Percentiles rank a stretch among this genome's conserved stretches.
These are phyloP conservation scores for Ancistrus triradiatus DNA, from an alignment of 2,113 vertebrate genomes.

Conservation along the genomic window DNA sequence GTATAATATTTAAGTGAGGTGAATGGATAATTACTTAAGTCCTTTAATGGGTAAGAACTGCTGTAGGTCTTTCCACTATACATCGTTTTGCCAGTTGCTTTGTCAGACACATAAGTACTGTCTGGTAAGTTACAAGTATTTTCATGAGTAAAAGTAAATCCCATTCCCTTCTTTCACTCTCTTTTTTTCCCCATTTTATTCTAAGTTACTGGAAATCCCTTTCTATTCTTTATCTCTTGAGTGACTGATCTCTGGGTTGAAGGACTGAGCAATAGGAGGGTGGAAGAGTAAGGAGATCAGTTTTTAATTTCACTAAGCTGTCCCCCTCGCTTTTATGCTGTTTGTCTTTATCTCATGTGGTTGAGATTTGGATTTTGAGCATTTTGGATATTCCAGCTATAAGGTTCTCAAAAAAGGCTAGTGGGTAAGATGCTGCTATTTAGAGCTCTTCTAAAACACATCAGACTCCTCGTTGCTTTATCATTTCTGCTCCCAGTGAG, in stretches of 20 bases:
- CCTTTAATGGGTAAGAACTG: no score
- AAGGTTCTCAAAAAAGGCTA: constrained; percentile 69
- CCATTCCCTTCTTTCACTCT: no score
- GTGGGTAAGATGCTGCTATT: no score
- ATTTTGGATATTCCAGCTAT: constrained; percentile 64
- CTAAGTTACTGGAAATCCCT: constrained; percentile 62
- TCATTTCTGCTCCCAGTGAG: constrained; percentile 55
- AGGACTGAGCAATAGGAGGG: background rate
- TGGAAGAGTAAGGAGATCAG: constrained; percentile 16
- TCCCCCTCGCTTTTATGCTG: constrained; percentile 62
- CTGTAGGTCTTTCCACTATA: no score
- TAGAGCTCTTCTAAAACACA: constrained; percentile 65
- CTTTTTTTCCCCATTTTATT: constrained; percentile 32
- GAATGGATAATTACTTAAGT: no score
- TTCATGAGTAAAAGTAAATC: no score
- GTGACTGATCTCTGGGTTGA: constrained; percentile 39
- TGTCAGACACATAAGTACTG: no score
- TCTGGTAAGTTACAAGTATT: no score
- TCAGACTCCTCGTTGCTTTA: constrained; percentile 54
- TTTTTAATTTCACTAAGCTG: constrained; percentile 75
- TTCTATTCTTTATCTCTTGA: constrained; percentile 66
- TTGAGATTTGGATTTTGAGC: no score
- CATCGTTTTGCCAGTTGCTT: no score
- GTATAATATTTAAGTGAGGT: no score
- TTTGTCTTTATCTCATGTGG: no score